Evolutionary conservation across 2,888 invertebrate genomes (phyloP), one percentile per base, ranked within the genome.

Genomic region (Rapana venosa): DNA sequence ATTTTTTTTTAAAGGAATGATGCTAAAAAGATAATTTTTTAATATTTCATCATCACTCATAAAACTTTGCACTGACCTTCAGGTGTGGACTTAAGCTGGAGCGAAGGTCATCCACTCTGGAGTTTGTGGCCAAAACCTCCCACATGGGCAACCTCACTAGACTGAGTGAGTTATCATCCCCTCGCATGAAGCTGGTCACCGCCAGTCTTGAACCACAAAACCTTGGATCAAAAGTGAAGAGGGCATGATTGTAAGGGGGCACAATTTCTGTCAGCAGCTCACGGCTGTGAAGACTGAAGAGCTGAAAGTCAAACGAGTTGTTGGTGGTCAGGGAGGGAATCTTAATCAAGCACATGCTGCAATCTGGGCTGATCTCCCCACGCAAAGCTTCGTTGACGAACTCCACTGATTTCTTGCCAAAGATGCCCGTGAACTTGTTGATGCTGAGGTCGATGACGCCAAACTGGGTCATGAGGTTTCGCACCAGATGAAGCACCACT

Each of bases 401-500:
- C 91, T 95, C 95, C 79, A 95, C 94, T 35, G 92, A 93, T 92
- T 96, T 95, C 90, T 95, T 94, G 83, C 96, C 96, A 89, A 96
- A 96, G 35, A 96, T 94, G 6, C 96, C 96, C 17, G 95, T 91
- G 91, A 96, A 96, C 92, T 96, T 96, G 90, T 96, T 96, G 90
- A 92, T 93, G 56, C 94, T 93, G 86, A 96, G 91, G 77, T 92
- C 92, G 13, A 96, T 95, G 58, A 96, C 93, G 13, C 96, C 96
- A 92, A 96, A 96, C 92, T 95, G 96, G 0, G 96, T 95, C 91
- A 93, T 95, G 93, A 94, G 94, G 91, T 95, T 96, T 22, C 96
- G 93, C 8, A 95, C 94, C 32, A 96, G 93, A 92, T 96, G 96
- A 32, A 96, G 93, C 30, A 96, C 93, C 6, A 96, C 95, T 0